Evolutionary conservation across 2,888 invertebrate species (phyloP).

Genomic region (Orthosia gracilis): DNA sequence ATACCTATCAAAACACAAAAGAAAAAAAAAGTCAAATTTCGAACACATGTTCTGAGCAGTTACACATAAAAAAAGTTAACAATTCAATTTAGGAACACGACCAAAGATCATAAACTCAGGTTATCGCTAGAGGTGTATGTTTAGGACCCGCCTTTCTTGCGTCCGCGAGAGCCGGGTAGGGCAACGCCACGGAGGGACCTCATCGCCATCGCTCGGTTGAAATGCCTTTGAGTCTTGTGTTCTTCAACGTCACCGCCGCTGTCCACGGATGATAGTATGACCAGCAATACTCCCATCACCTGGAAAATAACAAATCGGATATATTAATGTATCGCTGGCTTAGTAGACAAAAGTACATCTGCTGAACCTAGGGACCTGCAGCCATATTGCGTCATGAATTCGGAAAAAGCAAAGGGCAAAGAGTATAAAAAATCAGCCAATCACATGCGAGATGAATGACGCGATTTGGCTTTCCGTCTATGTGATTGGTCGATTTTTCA

Average conservation of each 20-base stretch:
- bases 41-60: conserved; percentile 50
- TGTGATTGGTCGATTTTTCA: too few relatives aligned
- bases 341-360: neutral
- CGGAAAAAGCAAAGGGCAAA: too few relatives aligned
- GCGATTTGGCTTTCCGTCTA: too few relatives aligned
- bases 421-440: too few relatives aligned
- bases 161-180: conserved; percentile 81
- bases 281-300: conserved; percentile 96
- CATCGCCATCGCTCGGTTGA: conserved; percentile 97
- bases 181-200: conserved; percentile 93
- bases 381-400: too few relatives aligned
- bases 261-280: conserved; percentile 95
- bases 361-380: neutral
- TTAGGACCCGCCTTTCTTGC: conserved; percentile 87
- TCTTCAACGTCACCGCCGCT: conserved; percentile 88
- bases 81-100: conserved; percentile 66
- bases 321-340: neutral
- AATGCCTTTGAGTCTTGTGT: conserved; percentile 95
- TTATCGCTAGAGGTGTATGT: conserved; percentile 59
- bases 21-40: conserved; percentile 36
- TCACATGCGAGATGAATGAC: too few relatives aligned
- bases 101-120: conserved; percentile 71
- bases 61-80: conserved; percentile 49
- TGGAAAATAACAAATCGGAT: conserved; percentile 72
- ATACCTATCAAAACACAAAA: conserved; percentile 41